Percentiles rank a stretch among this genome's conserved stretches.
Evolutionary conservation across 2,888 invertebrate genomes (phyloP).

Genomic region (Trissoscelio sp.): DNA sequence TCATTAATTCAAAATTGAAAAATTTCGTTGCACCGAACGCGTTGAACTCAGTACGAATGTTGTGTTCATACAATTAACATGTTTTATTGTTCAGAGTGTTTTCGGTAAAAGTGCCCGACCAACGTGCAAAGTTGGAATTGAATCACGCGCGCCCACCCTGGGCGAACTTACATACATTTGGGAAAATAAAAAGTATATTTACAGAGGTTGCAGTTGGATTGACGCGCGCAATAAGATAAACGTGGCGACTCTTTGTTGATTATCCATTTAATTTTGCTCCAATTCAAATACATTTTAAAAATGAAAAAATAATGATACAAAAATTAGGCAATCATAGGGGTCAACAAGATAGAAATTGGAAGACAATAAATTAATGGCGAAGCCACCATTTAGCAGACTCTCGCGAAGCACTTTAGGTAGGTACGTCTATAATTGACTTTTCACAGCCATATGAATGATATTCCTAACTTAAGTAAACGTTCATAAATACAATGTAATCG

Average conservation of each 20-base stretch:
- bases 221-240: slow-evolving; percentile 12
- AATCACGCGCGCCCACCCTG: slow-evolving; percentile 2
- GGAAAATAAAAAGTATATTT: slow-evolving; percentile 60
- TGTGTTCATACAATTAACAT: slow-evolving; percentile 33
- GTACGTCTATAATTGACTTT: slow-evolving; percentile 83
- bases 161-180: slow-evolving; percentile 33
- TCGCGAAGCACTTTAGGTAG: slow-evolving; percentile 84
- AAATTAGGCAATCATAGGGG: too few relatives aligned
- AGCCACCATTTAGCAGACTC: slow-evolving; percentile 59
- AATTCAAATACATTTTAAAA: too few relatives aligned
- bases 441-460: slow-evolving; percentile 84
- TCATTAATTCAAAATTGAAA: background rate
- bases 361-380: slow-evolving; percentile 43
- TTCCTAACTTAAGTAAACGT: slow-evolving; percentile 83
- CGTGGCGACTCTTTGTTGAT: background rate
- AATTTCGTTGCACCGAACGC: slow-evolving; percentile 6
- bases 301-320: too few relatives aligned
- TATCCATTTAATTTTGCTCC: slow-evolving; percentile 17
- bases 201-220: slow-evolving; percentile 41
- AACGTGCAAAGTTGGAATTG: background rate
- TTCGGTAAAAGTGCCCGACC: slow-evolving; percentile 66
- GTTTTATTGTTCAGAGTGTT: slow-evolving; percentile 58
- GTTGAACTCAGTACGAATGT: slow-evolving; percentile 39
- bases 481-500: slow-evolving; percentile 74
- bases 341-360: slow-evolving; percentile 58